Conservation (phyloP, 2,113 vertebrate species). For the Lamprotornis superbus region DNA sequence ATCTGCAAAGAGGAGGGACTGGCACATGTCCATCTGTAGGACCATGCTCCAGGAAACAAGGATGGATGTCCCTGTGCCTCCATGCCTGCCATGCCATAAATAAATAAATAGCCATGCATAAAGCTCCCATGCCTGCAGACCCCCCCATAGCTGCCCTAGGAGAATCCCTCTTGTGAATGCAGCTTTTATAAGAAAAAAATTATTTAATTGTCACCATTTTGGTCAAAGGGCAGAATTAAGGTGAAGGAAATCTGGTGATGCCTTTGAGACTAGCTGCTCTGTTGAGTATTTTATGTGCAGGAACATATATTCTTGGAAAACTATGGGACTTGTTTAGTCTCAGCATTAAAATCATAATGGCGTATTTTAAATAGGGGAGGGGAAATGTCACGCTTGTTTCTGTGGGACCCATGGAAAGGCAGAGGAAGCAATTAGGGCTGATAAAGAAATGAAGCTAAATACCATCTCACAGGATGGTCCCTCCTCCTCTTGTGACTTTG, state of each 20-base stretch:
- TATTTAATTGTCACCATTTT: fast-evolving
- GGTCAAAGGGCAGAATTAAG: background rate
- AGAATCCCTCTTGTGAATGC: background rate
- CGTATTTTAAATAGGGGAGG: background rate
- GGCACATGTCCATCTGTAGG: background rate
- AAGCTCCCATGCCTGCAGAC: background rate
- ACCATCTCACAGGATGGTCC: constrained; percentile 10
- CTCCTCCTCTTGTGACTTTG: constrained; percentile 1
- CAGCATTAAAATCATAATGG: background rate
- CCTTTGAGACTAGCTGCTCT: background rate
- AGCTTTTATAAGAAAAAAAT: background rate
- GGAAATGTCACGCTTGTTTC: background rate
- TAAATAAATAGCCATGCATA: background rate
- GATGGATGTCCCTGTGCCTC: background rate
- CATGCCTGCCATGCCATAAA: background rate
- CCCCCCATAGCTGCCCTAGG: background rate
- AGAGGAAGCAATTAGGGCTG: background rate
- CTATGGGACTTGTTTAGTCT: background rate
- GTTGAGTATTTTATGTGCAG: background rate
- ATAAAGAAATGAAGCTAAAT: background rate
- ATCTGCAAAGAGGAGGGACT: background rate
- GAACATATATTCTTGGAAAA: background rate
- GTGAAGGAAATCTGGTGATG: background rate
- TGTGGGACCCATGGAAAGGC: background rate
- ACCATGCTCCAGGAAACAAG: background rate